Evolutionary conservation across 2,888 invertebrate genomes (phyloP), one percentile per base, ranked within the genome.

Genomic region (Cordilura impudica): DNA sequence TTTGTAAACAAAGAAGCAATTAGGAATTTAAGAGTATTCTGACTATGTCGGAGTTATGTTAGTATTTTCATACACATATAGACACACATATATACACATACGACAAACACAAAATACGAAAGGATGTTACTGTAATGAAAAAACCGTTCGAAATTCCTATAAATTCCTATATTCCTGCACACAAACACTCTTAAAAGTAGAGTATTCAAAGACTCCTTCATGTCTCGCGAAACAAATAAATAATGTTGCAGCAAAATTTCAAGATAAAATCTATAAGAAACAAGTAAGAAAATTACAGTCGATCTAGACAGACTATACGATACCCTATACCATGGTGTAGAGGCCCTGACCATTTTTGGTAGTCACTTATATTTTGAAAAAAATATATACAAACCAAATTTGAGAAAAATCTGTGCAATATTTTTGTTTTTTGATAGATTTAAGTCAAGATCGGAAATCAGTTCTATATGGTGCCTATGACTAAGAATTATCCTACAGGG

Each of bases 161-260:
- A 16, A 56, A 49, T 47, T 49, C n/a, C 16, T 31, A 18, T 54
- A 56, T 70, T 19, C 60, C 16, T 43, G 39, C 29, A 54, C n/a
- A 18, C 31, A 63, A 43, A 51, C 39, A 21, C 35, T 43, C 4
- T 4, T 14, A 19, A 19, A 67, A 21, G 6, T 29, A 31, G 35
- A 21, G 51, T 53, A 14, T 45, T 66, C 10, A 14, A 51, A 67
- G 81, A 81, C 82, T 81, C 81, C 82, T 56, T 26, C 74, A 72
- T 72, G 82, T 81, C 82, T 82, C 74, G 77, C 74, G 66, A 47
- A 71, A 73, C 79, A 71, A 70, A 82, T 81, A 82, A 82, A 81
- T 81, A 72, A 74, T 56, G 61, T 69, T 76, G 78, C 78, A 66
- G 74, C 60, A 74, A 71, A 65, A 56, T 18, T 45, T 56, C 51